Evolutionary conservation across 2,888 invertebrate genomes (phyloP), one percentile per base, ranked within the genome.

Genomic region (Oscheius sp.): DNA sequence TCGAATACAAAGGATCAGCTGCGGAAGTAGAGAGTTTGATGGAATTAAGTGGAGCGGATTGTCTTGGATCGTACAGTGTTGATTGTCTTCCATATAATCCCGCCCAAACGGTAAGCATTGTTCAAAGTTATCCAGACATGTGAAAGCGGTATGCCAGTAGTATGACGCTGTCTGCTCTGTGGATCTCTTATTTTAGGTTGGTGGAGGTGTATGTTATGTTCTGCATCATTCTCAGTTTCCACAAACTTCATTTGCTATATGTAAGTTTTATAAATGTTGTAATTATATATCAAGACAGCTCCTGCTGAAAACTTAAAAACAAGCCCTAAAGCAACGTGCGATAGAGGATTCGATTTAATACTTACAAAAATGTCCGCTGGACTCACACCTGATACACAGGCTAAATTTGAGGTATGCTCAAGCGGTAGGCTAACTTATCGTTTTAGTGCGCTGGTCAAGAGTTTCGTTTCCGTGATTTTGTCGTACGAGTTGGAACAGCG

Each of bases 211-310:
- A 3, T 61, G 49, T 27, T 74, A 73, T 53, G 77, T 81, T 25
- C 76, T 81, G 16, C 87, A 87, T 69, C 87, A 87, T 69, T 81
- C 83, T 1, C 78, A 84, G 23, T 86, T 71, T 64, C 87, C 87
- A 16, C 84, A 87, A 63, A 80, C 81, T 12, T 80, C 86, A 1
- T 85, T 84, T 70, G 81, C 82, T 3, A 82, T 86, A 35, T 74
- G 78, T 77, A 25, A 58, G 61, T 59, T 52, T n/a, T n/a, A n/a
- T n/a, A 7, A 23, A 21, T 53, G 53, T 9, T 41, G 3, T 21
- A 25, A 53, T 16, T 7, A 35, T 21, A 41, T 21, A 72, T 77
- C 27, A 72, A 80, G 35, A 35, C 35, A 35, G 78, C 73, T 18
- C 77, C 80, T 5, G 66, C 72, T 55, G 78, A 75, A n/a, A 72